Conservation (phyloP, 2,888 invertebrate genomes). For the Anoplius nigerrimus region DNA sequence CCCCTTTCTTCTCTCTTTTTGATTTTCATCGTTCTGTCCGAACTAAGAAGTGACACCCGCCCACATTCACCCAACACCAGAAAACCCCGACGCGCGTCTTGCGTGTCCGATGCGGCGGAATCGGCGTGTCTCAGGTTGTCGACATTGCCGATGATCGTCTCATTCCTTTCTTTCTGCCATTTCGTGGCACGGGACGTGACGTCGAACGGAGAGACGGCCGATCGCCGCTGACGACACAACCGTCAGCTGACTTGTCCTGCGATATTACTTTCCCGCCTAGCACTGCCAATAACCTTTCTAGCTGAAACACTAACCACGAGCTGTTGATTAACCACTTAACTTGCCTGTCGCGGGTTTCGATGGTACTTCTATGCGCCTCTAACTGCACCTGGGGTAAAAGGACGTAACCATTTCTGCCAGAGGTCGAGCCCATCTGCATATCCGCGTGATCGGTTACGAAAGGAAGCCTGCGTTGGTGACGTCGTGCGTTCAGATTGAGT, state of each 20-base stretch:
- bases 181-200: not conserved
- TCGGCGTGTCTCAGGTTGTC: conserved; percentile 22
- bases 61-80: not conserved
- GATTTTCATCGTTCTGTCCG: not conserved
- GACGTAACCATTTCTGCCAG: conserved; percentile 33
- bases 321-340: conserved; percentile 56
- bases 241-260: conserved; percentile 42
- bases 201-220: conserved; percentile 11
- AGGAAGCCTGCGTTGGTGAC: conserved; percentile 50
- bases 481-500: conserved; percentile 40
- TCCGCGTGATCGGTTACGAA: conserved; percentile 20
- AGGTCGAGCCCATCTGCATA: conserved; percentile 47
- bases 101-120: conserved; percentile 35
- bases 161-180: not conserved
- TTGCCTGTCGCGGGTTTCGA: conserved; percentile 58
- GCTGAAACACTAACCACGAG: conserved; percentile 67
- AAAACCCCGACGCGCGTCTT: conserved; percentile 28
- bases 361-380: conserved; percentile 53
- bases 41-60: too few species aligned
- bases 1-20: conserved; percentile 20
- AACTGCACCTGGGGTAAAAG: conserved; percentile 46
- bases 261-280: conserved; percentile 64
- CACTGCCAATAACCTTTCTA: conserved; percentile 72
- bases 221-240: conserved; percentile 43
- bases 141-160: conserved; percentile 19